These are phyloP conservation scores for Alloscopus bannaensis DNA, from an alignment of 2,888 invertebrate species.

Conservation along the genomic window DNA sequence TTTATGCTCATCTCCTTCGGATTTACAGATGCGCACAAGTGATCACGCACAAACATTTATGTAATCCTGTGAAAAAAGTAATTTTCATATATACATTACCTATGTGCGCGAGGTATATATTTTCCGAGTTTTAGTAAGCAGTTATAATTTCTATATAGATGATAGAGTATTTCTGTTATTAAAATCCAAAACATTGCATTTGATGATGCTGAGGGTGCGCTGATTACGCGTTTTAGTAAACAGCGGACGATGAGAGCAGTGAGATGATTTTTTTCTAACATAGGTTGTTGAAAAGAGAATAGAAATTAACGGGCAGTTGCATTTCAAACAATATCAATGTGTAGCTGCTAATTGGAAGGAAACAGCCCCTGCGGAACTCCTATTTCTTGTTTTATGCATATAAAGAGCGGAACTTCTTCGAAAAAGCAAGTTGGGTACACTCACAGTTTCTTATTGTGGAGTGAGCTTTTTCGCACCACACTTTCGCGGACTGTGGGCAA, in stretches of 20 bases:
- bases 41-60: constrained; percentile 19
- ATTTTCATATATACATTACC: constrained; percentile 2
- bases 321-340: constrained; percentile 26
- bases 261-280: background rate
- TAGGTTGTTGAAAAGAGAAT: constrained; percentile 14
- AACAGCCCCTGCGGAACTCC: constrained; percentile 33
- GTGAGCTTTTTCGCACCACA: too few species aligned
- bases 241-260: background rate
- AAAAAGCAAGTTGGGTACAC: background rate
- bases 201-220: constrained; percentile 12
- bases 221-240: constrained; percentile 25
- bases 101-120: too few species aligned
- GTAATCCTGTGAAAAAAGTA: background rate
- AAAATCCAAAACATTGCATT: constrained; percentile 21
- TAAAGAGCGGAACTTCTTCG: too few species aligned
- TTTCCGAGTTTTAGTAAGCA: background rate
- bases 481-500: too few species aligned
- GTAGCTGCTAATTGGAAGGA: constrained; percentile 26
- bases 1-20: constrained; percentile 24
- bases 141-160: background rate
- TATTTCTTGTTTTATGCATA: constrained; percentile 25
- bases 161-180: constrained; percentile 8
- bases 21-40: constrained; percentile 39
- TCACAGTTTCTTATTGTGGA: too few species aligned
- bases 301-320: constrained; percentile 33